These are phyloP conservation scores for Phymatocera aterrima DNA, from an alignment of 2,888 invertebrate genomes.

Conservation along the genomic window DNA sequence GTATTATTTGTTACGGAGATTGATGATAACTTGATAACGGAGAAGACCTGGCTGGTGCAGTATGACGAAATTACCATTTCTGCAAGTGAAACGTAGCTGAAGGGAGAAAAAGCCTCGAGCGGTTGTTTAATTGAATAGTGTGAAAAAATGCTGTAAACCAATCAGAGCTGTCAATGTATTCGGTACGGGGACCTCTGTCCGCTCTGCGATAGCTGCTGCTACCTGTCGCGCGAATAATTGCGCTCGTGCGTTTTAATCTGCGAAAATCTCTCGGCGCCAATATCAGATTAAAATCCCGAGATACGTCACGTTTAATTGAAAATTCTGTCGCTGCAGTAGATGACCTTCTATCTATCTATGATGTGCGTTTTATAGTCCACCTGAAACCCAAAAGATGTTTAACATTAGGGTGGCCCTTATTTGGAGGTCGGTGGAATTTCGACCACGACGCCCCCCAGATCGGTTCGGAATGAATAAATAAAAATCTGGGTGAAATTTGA, in stretches of 20 bases:
- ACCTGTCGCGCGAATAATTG: slow-evolving; percentile 38
- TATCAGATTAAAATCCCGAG: slow-evolving; percentile 25
- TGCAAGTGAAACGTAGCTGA: not conserved
- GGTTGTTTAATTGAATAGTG: slow-evolving; percentile 18
- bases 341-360: no score
- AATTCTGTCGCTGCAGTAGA: not conserved
- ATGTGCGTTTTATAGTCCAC: no score
- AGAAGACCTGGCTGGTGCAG: not conserved
- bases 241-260: slow-evolving; percentile 27
- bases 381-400: no score
- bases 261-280: slow-evolving; percentile 2
- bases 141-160: slow-evolving; percentile 21
- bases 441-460: no score
- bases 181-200: not conserved
- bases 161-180: slow-evolving; percentile 27
- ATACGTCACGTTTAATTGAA: slow-evolving; percentile 35
- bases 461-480: no score
- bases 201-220: not conserved
- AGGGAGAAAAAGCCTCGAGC: no score
- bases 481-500: no score
- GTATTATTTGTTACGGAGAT: no score
- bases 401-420: no score
- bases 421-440: no score
- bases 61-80: not conserved
- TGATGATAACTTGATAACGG: no score